Base-by-base conservation (phyloP, 2,113 vertebrate genomes). In the Phalacrocorax brasilianus region DNA sequence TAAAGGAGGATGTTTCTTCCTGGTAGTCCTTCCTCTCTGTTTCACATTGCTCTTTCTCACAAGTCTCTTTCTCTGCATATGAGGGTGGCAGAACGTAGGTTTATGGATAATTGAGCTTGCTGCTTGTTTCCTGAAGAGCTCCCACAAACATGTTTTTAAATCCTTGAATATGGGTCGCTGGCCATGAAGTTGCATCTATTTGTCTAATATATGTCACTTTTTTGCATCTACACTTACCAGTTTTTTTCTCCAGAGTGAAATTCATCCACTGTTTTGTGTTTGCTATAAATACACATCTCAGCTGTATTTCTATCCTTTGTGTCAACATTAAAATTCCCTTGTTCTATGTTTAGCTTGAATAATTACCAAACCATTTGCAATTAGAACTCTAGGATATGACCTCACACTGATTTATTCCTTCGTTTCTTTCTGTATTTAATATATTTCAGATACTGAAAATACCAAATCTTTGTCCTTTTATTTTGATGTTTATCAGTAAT, bases 401-500 rank as follows among this genome's bases (percentile, higher is more conserved):
- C 97, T 98, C 97, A 97, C 75, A 91, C 81, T 91, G 87, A 96
- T 98, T 98, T 98, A 97, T 98, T 98, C 88, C 75, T 97, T 97
- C 89, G 0, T 90, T 97, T 97, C 95, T 97, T 95, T 96, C 97
- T 97, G 93, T 98, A 92, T 98, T 98, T 98, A 98, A 98, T 98
- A 96, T 88, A 93, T 98, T 98, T 98, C 97, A 97, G 97, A 98
- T 96, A 96, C 97, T 84, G 97, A 97, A 98, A 98, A 98, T 98
- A 97, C 97, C 98, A 98, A 98, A 98, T 98, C 97, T 98, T 95
- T 98, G 96, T 97, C 96, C 92, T 84, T 94, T 97, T 97, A 97
- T 98, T 98, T 98, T 98, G 98, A 98, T 98, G 97, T 44, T 44
- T 44, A 44, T 44, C 44, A 44, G 44, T 44, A 44, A 44, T 44